Percentiles rank a stretch among this genome's conserved stretches.
Conservation (phyloP, 1,140 invertebrate genomes). For the Bicyclus anynana region DNA sequence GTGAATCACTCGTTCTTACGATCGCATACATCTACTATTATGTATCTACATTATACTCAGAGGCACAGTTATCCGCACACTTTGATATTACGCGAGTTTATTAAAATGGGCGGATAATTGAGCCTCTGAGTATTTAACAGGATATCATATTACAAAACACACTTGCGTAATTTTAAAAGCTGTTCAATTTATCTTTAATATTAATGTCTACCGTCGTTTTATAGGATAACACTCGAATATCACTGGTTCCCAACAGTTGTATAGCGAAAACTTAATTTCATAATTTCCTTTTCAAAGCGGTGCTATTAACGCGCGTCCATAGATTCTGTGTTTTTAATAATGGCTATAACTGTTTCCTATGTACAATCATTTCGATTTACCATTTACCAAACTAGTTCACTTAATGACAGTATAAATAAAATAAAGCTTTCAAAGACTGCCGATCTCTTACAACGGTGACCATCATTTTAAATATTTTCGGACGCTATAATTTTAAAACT, state of each 20-base stretch:
- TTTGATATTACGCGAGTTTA: too few species aligned
- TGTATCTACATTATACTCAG: too few species aligned
- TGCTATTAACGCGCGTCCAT: conserved; percentile 11
- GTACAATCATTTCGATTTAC: conserved; percentile 40
- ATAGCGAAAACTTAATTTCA: conserved; percentile 15
- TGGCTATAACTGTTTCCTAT: conserved; percentile 23
- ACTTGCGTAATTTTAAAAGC: not conserved
- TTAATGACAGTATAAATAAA: conserved; percentile 68
- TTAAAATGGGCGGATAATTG: too few species aligned
- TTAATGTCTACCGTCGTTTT: not conserved
- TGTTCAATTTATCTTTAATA: not conserved
- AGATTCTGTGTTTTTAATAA: conserved; percentile 17
- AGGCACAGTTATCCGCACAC: too few species aligned
- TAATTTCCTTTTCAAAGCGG: conserved; percentile 16
- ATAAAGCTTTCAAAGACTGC: conserved; percentile 64
- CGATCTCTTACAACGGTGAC: conserved; percentile 28
- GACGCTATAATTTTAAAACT: too few species aligned
- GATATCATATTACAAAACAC: not conserved
- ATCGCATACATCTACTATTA: too few species aligned
- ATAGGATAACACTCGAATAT: not conserved
- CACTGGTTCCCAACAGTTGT: conserved; percentile 11
- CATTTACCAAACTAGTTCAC: conserved; percentile 56
- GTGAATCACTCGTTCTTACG: too few species aligned
- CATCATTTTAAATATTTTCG: not conserved
- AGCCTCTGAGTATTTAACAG: too few species aligned